Conservation (phyloP, 1,140 invertebrate species). For the Scaptodrosophila lebanonensis region DNA sequence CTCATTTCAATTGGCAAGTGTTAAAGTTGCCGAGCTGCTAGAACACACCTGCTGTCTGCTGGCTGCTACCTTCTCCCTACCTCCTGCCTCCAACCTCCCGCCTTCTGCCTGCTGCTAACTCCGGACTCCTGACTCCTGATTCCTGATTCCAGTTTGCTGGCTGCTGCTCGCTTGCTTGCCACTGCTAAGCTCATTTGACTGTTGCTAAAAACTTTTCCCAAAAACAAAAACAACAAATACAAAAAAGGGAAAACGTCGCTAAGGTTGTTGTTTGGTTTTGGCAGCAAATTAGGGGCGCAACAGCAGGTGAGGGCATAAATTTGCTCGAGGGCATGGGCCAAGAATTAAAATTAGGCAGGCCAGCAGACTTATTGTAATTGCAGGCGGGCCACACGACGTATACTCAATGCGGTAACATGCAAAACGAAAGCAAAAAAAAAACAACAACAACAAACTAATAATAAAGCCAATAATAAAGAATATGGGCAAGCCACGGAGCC, state of each 20-base stretch:
- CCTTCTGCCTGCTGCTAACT: no score
- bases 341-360: slow-evolving; percentile 21
- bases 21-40: slow-evolving; percentile 62
- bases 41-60: slow-evolving; percentile 47
- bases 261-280: neutral
- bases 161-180: neutral
- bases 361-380: slow-evolving; percentile 29
- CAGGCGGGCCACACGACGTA: slow-evolving; percentile 17
- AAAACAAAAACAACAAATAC: neutral
- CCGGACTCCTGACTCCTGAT: neutral
- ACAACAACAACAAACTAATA: slow-evolving; percentile 8
- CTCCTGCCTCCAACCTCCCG: no score
- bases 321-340: neutral
- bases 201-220: slow-evolving; percentile 37
- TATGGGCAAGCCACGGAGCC: neutral
- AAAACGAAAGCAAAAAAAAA: neutral
- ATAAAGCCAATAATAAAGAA: no score
- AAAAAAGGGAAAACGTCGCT: neutral
- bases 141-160: neutral
- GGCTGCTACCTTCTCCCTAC: no score
- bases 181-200: slow-evolving; percentile 30
- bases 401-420: slow-evolving; percentile 16
- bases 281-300: slow-evolving; percentile 1
- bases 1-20: slow-evolving; percentile 34
- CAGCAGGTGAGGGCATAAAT: slow-evolving; percentile 55